A percentile compares a stretch with the other conserved stretches of the same genome.
Conservation (phyloP, 2,797 vertebrate species). For the Poeciliopsis paucimaculata region DNA sequence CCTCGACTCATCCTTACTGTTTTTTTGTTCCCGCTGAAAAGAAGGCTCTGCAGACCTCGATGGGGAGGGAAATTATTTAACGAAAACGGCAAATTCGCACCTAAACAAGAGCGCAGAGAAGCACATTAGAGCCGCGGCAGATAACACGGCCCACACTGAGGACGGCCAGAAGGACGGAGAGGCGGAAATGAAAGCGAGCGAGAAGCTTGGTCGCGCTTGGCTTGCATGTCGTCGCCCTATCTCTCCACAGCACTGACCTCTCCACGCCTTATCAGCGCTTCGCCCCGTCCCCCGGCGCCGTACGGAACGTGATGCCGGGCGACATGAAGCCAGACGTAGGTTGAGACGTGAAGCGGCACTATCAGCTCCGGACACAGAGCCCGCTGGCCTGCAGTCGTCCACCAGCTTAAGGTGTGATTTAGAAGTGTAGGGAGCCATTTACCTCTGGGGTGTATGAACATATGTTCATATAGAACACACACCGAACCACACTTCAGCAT, state of each 20-base stretch:
- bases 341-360: slow-evolving; percentile 70
- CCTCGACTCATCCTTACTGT: slow-evolving; percentile 62
- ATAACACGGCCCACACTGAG: slow-evolving; percentile 61
- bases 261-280: slow-evolving; percentile 68
- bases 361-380: slow-evolving; percentile 67
- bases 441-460: slow-evolving; percentile 35
- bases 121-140: slow-evolving; percentile 46
- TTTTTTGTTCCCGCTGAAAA: slow-evolving; percentile 63
- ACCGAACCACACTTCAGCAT: slow-evolving; percentile 30
- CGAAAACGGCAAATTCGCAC: slow-evolving; percentile 34
- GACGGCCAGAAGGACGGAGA: slow-evolving; percentile 58
- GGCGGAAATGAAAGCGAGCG: slow-evolving; percentile 43
- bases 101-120: slow-evolving; percentile 30
- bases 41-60: slow-evolving; percentile 23
- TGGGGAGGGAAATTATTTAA: slow-evolving; percentile 30
- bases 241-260: slow-evolving; percentile 72
- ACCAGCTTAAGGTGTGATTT: slow-evolving; percentile 59
- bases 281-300: slow-evolving; percentile 36
- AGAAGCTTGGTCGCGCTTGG: slow-evolving; percentile 64
- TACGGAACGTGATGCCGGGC: slow-evolving; percentile 32
- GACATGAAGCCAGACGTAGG: slow-evolving; percentile 57
- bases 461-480: slow-evolving; percentile 24
- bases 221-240: slow-evolving; percentile 69
- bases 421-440: slow-evolving; percentile 36
- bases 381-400: slow-evolving; percentile 54